Percentiles rank a stretch among this genome's conserved stretches.
Conservation (phyloP, 2,888 invertebrate genomes). For the Dastarcus helophoroides region DNA sequence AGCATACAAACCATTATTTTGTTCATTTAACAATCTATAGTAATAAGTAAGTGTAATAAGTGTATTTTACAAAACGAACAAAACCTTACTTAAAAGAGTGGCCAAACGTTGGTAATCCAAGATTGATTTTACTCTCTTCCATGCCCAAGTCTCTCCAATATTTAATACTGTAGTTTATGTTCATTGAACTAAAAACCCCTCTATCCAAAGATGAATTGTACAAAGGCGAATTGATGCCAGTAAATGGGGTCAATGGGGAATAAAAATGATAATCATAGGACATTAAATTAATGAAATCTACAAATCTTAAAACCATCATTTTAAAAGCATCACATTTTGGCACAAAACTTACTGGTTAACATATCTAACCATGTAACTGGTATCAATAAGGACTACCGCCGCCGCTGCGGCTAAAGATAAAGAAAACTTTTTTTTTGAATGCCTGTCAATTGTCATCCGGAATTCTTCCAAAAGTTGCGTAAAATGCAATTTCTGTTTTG, state of each 20-base stretch:
- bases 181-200: constrained; percentile 56
- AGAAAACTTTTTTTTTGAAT: constrained; percentile 46
- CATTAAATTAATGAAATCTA: constrained; percentile 85
- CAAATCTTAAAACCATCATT: constrained; percentile 41
- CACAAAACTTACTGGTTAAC: constrained; percentile 52
- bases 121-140: constrained; percentile 61
- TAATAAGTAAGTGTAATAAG: constrained; percentile 4
- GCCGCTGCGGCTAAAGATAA: constrained; percentile 73
- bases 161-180: constrained; percentile 69
- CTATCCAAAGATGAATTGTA: constrained; percentile 49
- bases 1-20: constrained; percentile 55
- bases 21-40: constrained; percentile 49
- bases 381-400: constrained; percentile 59
- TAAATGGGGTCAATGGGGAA: constrained; percentile 63
- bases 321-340: constrained; percentile 3
- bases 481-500: constrained; percentile 62
- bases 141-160: constrained; percentile 70
- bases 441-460: constrained; percentile 49
- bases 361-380: constrained; percentile 66
- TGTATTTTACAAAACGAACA: constrained; percentile 3
- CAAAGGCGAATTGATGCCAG: constrained; percentile 75
- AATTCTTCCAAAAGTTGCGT: constrained; percentile 64
- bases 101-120: constrained; percentile 83
- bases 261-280: constrained; percentile 83
- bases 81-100: constrained; percentile 55